A percentile compares a stretch with the other conserved stretches of the same genome.
These are phyloP conservation scores for Opisthograptis luteolata DNA, from an alignment of 2,888 invertebrate species.

Conservation along the genomic window DNA sequence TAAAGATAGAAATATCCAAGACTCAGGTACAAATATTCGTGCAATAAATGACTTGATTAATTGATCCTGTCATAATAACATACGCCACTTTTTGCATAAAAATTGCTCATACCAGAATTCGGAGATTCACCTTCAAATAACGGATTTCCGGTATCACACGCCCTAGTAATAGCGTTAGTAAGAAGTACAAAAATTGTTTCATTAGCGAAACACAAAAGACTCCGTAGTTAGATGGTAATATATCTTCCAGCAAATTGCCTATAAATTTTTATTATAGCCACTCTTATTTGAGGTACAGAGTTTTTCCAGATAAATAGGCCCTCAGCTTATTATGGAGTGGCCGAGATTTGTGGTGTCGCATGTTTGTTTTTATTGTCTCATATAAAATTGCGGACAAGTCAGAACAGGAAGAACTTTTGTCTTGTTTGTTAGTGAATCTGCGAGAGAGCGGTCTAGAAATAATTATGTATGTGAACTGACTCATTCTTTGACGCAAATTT, in stretches of 20 bases:
- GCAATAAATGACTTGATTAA: too few relatives aligned
- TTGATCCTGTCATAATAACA: too few relatives aligned
- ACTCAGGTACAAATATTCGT: too few relatives aligned
- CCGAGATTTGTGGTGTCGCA: constrained; percentile 53
- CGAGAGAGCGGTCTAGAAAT: too few relatives aligned
- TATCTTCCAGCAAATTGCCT: constrained; percentile 77
- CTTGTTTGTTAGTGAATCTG: not conserved
- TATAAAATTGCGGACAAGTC: constrained; percentile 11
- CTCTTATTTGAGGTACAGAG: constrained; percentile 76
- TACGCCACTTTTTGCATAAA: too few relatives aligned
- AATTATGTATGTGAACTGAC: too few relatives aligned
- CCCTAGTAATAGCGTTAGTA: constrained; percentile 4
- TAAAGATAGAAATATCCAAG: too few relatives aligned
- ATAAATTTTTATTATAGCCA: constrained; percentile 82
- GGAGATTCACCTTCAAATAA: constrained; percentile 13
- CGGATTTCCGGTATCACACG: constrained; percentile 8
- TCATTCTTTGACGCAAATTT: too few relatives aligned
- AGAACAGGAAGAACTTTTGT: not conserved
- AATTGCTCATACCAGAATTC: too few relatives aligned
- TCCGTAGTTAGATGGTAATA: constrained; percentile 62
- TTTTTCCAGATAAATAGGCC: constrained; percentile 72
- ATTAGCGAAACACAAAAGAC: constrained; percentile 75
- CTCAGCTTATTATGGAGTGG: constrained; percentile 65
- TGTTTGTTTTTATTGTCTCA: constrained; percentile 26
- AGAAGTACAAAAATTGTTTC: constrained; percentile 52